These are phyloP conservation scores for Drosophila prostipennis DNA, from an alignment of 2,888 invertebrate species.

Conservation along the genomic window DNA sequence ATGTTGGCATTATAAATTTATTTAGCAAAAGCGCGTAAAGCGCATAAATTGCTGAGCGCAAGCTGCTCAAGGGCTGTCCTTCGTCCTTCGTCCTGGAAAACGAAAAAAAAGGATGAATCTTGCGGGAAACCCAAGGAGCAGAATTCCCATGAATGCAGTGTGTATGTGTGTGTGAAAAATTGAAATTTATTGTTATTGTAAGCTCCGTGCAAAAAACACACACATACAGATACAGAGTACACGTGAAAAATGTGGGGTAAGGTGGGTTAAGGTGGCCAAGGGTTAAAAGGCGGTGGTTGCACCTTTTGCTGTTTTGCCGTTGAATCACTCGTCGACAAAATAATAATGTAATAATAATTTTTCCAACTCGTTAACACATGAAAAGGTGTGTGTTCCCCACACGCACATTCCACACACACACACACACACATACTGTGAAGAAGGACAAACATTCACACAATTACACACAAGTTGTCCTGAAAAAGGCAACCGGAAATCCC, in stretches of 20 bases:
- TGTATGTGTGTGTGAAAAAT: slow-evolving; percentile 64
- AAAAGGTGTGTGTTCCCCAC: slow-evolving; percentile 49
- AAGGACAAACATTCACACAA: neutral
- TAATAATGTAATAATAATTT: slow-evolving; percentile 81
- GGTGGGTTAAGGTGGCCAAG: slow-evolving; percentile 2
- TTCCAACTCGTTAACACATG: slow-evolving; percentile 80
- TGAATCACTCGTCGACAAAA: slow-evolving; percentile 74
- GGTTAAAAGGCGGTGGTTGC: slow-evolving; percentile 14
- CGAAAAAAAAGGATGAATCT: slow-evolving; percentile 25
- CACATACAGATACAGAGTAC: slow-evolving; percentile 7
- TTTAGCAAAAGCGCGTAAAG: slow-evolving; percentile 72
- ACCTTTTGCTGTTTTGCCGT: slow-evolving; percentile 43
- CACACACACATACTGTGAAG: neutral
- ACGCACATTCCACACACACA: slow-evolving; percentile 34
- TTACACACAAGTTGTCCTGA: neutral
- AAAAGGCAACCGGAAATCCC: neutral
- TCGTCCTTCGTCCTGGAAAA: slow-evolving; percentile 10
- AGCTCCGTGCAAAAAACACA: slow-evolving; percentile 53
- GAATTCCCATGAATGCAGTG: slow-evolving; percentile 33
- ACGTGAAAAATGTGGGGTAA: slow-evolving; percentile 4
- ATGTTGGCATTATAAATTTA: slow-evolving; percentile 72
- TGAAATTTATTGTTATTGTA: slow-evolving; percentile 77
- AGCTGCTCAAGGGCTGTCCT: slow-evolving; percentile 65
- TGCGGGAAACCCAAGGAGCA: slow-evolving; percentile 24
- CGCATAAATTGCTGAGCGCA: slow-evolving; percentile 72